Percentiles rank a stretch among this genome's conserved stretches.
Evolutionary conservation across 2,113 vertebrate genomes (phyloP).

Genomic region (Notothenia rossii): DNA sequence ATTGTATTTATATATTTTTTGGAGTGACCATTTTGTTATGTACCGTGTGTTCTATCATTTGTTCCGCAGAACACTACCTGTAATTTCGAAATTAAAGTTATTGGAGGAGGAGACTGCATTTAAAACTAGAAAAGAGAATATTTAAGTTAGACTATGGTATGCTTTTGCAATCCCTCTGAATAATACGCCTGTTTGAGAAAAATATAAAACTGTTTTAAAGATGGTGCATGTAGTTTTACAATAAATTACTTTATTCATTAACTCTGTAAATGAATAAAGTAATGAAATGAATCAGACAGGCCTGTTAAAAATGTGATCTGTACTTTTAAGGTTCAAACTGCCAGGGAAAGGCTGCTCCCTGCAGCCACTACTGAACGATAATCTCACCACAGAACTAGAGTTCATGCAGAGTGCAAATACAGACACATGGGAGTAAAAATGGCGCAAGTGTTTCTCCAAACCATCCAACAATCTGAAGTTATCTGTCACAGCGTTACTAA

Average conservation of each 20-base stretch:
- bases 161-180: not conserved
- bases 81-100: not conserved
- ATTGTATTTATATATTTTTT: not conserved
- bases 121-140: not conserved
- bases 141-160: not conserved
- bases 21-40: not conserved
- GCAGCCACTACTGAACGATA: slow-evolving; percentile 12
- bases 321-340: slow-evolving; percentile 32
- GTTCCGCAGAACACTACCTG: not conserved
- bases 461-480: slow-evolving; percentile 31
- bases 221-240: not conserved
- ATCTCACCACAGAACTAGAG: slow-evolving; percentile 44
- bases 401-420: slow-evolving; percentile 68
- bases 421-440: slow-evolving; percentile 36
- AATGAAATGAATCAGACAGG: slow-evolving; percentile 14
- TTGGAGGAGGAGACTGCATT: not conserved
- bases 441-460: slow-evolving; percentile 46
- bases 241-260: not conserved
- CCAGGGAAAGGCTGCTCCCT: not conserved
- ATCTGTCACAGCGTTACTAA: slow-evolving; percentile 45
- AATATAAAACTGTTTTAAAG: not conserved
- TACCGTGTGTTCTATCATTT: not conserved
- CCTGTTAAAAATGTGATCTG: slow-evolving; percentile 24
- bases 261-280: not conserved
- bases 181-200: not conserved